Base-by-base conservation (phyloP, 2,113 vertebrate species). In the Eurystomus gularis region DNA sequence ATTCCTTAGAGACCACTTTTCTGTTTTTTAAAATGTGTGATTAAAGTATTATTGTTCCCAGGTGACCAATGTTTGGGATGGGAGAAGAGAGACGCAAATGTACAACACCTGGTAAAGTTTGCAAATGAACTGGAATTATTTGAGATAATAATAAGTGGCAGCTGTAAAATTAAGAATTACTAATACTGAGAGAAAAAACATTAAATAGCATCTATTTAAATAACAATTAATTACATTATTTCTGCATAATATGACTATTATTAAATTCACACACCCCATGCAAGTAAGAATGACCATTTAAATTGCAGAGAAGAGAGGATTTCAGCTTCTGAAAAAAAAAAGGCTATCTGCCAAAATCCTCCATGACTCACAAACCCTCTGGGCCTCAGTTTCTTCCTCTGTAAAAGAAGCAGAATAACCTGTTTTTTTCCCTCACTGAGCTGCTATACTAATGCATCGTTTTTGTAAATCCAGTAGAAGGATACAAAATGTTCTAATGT, bases 401-500 rank as follows among this genome's bases (percentile, higher is more conserved):
- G 25, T 51, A 82, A 90, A 88, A 52, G 51, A 86, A 85, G 31
- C 44, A 60, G 55, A 75, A 86, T 72, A 94, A 92, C 49, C 52
- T 65, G 54, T 51, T 81, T 88, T 68, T 86, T 68, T 33, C 6
- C 42, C 61, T 37, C 39, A n/a, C 35, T 78, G 65, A 88, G 24
- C 16, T 65, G 42, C 37, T 89, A 51, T 54, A 88, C 81, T 51
- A 77, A 78, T 55, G 37, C 29, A 88, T 44, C 42, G 13, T 76
- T 90, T 90, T 72, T 60, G 76, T 81, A 88, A 88, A 88, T 39
- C 40, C 31, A 4, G 1, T 61, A 91, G 58, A 95, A 87, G 7
- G 65, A 55, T 75, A 86, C 76, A 86, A 90, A 88, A 93, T 93
- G 29, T 93, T 96, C 90, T 73, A 51, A 73, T 70, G 68, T 78